Evolutionary conservation across 2,113 vertebrate species (phyloP), one percentile per base, ranked within the genome.

Genomic region (Tiliqua scincoides): DNA sequence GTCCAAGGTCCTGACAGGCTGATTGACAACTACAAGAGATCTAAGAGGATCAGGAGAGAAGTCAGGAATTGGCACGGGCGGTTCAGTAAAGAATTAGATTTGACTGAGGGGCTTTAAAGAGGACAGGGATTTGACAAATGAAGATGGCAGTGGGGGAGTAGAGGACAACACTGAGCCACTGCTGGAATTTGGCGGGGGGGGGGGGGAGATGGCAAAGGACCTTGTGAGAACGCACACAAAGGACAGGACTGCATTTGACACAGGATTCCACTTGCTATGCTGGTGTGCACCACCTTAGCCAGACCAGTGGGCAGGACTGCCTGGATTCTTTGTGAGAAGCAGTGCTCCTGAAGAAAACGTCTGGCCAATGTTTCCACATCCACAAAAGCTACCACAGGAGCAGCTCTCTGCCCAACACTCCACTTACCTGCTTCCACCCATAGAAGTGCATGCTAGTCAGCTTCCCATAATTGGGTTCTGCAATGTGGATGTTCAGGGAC

Each of bases 401-500:
- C 35, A 5, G 52, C 12, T 32, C 9, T 6, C 74, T 30, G 11
- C 15, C 1, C 12, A 70, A 21, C 68, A 15, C 4, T 84, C 86
- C 14, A 67, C 92, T 9, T 82, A 99, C 99, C 98, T 99, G 96
- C 72, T 99, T 99, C 99, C 99, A 99, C 25, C 98, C 98, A 0
- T 98, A 99, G 95, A 99, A 99, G 95, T 99, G 99, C 99, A 99
- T 99, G 95, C 99, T 99, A 91, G 97, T 98, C 80, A 99, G 98
- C 87, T 99, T 99, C 73, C 98, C 98, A 0, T 99, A 99, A 95
- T 99, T 99, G 68, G 99, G 99, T 71, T 99, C 98, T 0, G 99
- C 99, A 0, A 99, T 98, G 68, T 99, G 98, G 91, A 99, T 99
- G 94, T 99, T 99, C 32, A 99, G 96, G 8, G 99, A 99, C 94